A percentile compares a stretch with the other conserved stretches of the same genome.
phyloP scores from a whole-genome alignment of 2,888 invertebrate genomes.

The Leistus spinibarbis region DNA sequence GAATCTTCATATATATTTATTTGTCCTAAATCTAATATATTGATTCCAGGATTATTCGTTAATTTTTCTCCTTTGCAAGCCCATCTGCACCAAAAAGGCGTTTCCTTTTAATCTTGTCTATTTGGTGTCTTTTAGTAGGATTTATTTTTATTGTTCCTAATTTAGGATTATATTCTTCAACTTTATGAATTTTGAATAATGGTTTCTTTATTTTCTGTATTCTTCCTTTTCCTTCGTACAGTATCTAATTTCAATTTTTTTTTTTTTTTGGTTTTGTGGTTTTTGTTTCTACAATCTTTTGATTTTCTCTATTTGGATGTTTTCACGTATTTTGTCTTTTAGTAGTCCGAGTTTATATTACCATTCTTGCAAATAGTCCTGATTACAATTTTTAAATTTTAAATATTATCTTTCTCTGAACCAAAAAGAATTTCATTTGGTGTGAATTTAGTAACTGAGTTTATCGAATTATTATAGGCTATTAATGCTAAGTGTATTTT shows the following conservation, averaged over 20 bases:
- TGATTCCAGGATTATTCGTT: neutral
- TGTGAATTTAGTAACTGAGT: neutral
- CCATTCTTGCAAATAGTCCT: neutral
- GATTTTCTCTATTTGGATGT: neutral
- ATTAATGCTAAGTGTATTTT: constrained; percentile 3
- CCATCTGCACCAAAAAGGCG: neutral
- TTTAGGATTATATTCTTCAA: neutral
- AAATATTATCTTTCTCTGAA: neutral
- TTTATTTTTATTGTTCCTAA: constrained; percentile 5
- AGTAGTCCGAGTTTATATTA: neutral
- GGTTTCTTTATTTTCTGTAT: neutral
- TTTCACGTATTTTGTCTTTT: neutral
- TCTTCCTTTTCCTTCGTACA: neutral
- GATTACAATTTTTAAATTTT: neutral
- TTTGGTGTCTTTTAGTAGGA: neutral
- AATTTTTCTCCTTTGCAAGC: neutral
- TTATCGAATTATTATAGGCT: constrained; percentile 7
- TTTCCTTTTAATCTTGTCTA: constrained; percentile 2
- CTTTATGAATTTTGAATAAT: constrained; percentile 9
- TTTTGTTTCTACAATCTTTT: neutral
- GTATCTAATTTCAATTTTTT: neutral
- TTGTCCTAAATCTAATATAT: neutral
- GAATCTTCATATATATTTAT: neutral
- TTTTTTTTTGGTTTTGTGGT: neutral
- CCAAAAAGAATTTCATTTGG: neutral